Base-by-base conservation (phyloP, 2,113 vertebrate genomes). In the Epinephelus lanceolatus region DNA sequence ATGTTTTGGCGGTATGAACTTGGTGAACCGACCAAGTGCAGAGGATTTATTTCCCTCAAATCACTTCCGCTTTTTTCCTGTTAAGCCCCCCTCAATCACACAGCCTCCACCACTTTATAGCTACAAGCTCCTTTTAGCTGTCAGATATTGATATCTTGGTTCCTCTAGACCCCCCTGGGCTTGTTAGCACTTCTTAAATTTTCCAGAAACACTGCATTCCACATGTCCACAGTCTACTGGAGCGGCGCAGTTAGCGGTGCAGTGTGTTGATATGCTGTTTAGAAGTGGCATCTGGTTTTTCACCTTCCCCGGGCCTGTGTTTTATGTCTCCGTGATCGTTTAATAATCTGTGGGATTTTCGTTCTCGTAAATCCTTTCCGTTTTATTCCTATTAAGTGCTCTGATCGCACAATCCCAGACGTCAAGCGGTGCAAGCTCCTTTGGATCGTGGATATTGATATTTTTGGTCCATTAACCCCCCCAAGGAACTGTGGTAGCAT, bases 1-100 rank as follows among this genome's bases (percentile, higher is more conserved):
- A 72, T 89, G 85, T 90, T 93, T 92, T 86, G 82, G 88, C 74
- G 40, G 81, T 47, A 80, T 86, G 90, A 93, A 93, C 93, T 78
- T 85, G 77, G 60, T 91, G 92, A 92, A 92, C 90, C 59, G 30
- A 86, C 90, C 60, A 81, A 88, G 72, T 56, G 65, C 79, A 78
- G 71, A 83, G 76, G 84, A 92, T 90, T 91, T 92, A 88, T 91
- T 89, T 80, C 62, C 66, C 88, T 78, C 77, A 79, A 92, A 94
- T 94, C 87, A 86, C 83, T 92, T 93, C 89, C 82, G 84, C 78
- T 92, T 88, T 81, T 61, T 71, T 74, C 80, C 76, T 33, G 25
- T 86, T 89, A 83, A 90, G 73, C 71, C 78, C 66, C 72, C 65
- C 57, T 77, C 61, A 88, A 75, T 84, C 84, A 80, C 77, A 80